Percentiles rank a stretch among this genome's conserved stretches.
These are phyloP conservation scores for Lontra canadensis DNA, from an alignment of 2,113 vertebrate species.

Conservation along the genomic window DNA sequence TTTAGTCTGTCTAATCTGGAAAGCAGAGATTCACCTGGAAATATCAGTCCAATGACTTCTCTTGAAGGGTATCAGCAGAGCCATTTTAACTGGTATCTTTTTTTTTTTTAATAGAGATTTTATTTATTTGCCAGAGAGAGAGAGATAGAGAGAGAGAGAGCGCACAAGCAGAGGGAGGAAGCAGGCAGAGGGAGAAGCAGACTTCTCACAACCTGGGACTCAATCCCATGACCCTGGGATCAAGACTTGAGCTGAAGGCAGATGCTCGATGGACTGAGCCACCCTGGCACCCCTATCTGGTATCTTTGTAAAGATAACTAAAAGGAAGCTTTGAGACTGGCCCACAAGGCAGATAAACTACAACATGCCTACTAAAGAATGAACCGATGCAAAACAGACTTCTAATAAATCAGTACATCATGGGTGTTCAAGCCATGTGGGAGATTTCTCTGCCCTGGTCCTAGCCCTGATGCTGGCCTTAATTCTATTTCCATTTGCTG, in stretches of 20 bases:
- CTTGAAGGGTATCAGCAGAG: not conserved
- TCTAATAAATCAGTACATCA: not conserved
- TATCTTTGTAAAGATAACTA: not conserved
- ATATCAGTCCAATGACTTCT: not conserved
- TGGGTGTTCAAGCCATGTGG: not conserved
- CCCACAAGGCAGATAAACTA: not conserved
- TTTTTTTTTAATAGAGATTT: too few relatives aligned
- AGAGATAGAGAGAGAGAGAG: too few relatives aligned
- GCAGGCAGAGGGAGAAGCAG: too few relatives aligned
- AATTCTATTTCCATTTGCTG: not conserved
- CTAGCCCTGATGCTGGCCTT: not conserved
- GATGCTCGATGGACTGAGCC: too few relatives aligned
- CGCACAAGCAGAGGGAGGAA: too few relatives aligned
- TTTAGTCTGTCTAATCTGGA: not conserved
- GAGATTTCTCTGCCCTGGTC: not conserved
- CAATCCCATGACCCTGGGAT: too few relatives aligned
- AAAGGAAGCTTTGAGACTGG: not conserved
- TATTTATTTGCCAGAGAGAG: too few relatives aligned
- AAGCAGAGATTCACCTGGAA: not conserved
- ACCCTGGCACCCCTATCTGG: too few relatives aligned
- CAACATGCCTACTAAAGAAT: not conserved
- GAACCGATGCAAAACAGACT: not conserved
- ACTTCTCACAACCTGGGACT: too few relatives aligned
- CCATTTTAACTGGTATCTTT: not conserved
- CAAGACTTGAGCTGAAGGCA: too few relatives aligned